Percentiles rank a stretch among this genome's conserved stretches.
These are phyloP conservation scores for Myxocyprinus asiaticus DNA, from an alignment of 2,113 vertebrate species.

Conservation along the genomic window DNA sequence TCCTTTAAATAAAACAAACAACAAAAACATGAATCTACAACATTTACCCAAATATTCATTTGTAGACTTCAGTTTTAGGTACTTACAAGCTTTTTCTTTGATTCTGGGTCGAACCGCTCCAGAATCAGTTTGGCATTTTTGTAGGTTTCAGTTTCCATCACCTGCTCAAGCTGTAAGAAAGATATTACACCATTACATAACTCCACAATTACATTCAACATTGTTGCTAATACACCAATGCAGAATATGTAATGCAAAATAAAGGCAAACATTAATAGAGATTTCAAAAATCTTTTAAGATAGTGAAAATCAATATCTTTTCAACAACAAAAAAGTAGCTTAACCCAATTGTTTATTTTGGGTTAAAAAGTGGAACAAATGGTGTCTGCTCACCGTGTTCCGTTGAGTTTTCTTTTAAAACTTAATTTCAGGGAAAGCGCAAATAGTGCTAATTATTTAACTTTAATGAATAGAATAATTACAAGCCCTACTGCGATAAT, in stretches of 20 bases:
- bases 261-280: no score
- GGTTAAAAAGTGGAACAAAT: not conserved
- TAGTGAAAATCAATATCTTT: not conserved
- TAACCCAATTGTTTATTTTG: not conserved
- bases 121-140: slow-evolving; percentile 97
- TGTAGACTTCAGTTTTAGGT: not conserved
- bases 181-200: not conserved
- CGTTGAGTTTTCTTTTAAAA: slow-evolving; percentile 76
- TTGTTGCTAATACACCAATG: no score
- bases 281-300: not conserved
- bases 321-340: not conserved
- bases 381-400: not conserved
- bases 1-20: slow-evolving; percentile 74
- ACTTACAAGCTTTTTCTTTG: slow-evolving; percentile 86
- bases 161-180: slow-evolving; percentile 88
- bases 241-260: no score
- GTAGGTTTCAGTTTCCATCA: slow-evolving; percentile 99
- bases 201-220: no score
- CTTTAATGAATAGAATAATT: slow-evolving; percentile 99
- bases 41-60: not conserved
- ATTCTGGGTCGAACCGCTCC: slow-evolving; percentile 96
- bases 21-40: not conserved
- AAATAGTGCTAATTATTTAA: slow-evolving; percentile 96
- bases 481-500: slow-evolving; percentile 99
- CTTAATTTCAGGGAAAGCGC: slow-evolving; percentile 85